These are phyloP conservation scores for Anolis carolinensis DNA, from an alignment of 2,113 vertebrate species.

Conservation along the genomic window DNA sequence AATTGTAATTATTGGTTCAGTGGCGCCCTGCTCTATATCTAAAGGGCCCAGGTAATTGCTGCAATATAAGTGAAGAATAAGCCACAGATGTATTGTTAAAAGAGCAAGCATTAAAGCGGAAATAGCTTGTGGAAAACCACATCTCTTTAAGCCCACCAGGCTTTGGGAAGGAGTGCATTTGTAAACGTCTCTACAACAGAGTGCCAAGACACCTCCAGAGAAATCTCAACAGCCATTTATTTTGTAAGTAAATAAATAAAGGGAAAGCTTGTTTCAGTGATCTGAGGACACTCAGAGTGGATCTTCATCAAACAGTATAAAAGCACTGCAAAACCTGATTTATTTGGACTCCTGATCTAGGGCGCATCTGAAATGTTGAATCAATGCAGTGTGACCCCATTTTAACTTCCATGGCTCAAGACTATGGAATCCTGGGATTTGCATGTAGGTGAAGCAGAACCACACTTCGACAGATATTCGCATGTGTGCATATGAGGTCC, in stretches of 20 bases:
- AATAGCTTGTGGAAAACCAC: conserved; percentile 18
- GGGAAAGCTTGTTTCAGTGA: neutral
- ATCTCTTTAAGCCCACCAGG: neutral
- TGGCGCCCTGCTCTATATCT: neutral
- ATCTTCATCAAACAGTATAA: neutral
- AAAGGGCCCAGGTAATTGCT: conserved; percentile 10
- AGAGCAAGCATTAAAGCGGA: neutral
- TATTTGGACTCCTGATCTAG: too few species aligned
- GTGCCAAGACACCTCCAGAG: neutral
- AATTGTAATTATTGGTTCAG: conserved; percentile 24
- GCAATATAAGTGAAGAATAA: conserved; percentile 26
- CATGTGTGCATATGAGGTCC: too few species aligned
- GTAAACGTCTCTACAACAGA: neutral
- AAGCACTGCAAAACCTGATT: neutral
- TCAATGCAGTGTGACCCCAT: too few species aligned
- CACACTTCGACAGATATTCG: too few species aligned
- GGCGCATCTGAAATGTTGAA: too few species aligned
- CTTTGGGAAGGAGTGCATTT: neutral
- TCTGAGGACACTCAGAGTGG: neutral
- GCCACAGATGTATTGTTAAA: conserved; percentile 21
- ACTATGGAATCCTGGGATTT: too few species aligned
- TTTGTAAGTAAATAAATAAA: neutral
- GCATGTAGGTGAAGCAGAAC: too few species aligned
- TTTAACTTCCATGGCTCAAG: too few species aligned
- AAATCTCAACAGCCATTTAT: conserved; percentile 10